Conservation (phyloP, 2,888 invertebrate species). For the Tenthredo mesomela region DNA sequence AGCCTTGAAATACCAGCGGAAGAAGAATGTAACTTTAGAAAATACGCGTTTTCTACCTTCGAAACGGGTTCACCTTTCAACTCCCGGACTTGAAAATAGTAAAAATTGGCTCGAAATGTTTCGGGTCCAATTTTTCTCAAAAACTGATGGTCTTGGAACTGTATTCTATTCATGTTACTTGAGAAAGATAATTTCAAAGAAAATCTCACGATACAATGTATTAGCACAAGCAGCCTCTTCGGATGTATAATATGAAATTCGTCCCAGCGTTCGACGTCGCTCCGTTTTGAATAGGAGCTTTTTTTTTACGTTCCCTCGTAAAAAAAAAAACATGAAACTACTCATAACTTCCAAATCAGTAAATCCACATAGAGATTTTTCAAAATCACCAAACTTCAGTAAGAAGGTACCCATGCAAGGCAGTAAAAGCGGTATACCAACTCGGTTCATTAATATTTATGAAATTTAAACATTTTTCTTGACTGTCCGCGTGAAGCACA, state of each 20-base stretch:
- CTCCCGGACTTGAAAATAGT: background rate
- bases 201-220: background rate
- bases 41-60: background rate
- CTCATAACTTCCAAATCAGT: conserved; percentile 18
- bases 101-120: background rate
- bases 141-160: background rate
- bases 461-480: background rate
- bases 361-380: background rate
- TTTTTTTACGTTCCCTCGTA: background rate
- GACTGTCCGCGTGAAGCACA: background rate
- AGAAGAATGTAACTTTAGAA: background rate
- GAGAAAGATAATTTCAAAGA: background rate
- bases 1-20: background rate
- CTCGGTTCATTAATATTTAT: background rate
- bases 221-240: background rate
- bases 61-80: background rate
- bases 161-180: background rate
- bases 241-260: background rate
- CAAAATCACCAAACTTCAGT: background rate
- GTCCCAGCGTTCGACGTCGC: background rate
- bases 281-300: background rate
- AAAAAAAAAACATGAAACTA: background rate
- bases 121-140: background rate
- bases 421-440: background rate
- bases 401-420: background rate